Conservation (phyloP, 2,113 vertebrate genomes). For the Laticauda colubrina region DNA sequence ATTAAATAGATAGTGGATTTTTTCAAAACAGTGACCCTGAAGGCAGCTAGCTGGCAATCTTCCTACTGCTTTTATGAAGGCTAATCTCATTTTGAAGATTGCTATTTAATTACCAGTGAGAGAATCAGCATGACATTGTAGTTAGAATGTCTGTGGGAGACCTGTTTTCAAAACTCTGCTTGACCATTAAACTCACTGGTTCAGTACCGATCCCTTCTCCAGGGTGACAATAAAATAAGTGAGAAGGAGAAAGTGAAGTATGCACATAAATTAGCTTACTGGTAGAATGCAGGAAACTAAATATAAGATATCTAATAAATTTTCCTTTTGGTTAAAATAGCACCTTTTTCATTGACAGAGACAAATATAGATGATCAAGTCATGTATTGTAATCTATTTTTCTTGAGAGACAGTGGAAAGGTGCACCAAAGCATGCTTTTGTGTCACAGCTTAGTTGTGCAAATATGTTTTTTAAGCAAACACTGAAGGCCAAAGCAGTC, state of each 20-base stretch:
- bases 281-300: background rate
- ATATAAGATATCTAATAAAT: background rate
- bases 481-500: background rate
- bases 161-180: background rate
- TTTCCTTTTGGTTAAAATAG: background rate
- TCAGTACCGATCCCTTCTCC: background rate
- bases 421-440: background rate
- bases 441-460: background rate
- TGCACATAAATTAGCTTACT: background rate
- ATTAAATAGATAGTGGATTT: background rate
- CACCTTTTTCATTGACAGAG: background rate
- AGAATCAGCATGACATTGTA: background rate
- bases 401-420: background rate
- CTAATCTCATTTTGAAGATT: background rate
- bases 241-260: background rate
- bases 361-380: background rate
- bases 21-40: no score
- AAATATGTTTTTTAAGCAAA: background rate
- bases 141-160: background rate
- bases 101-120: background rate
- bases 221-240: background rate
- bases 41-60: background rate
- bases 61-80: background rate
- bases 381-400: background rate
- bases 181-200: background rate